phyloP scores from a whole-genome alignment of 2,888 invertebrate genomes.

The Proisotoma minuta region DNA sequence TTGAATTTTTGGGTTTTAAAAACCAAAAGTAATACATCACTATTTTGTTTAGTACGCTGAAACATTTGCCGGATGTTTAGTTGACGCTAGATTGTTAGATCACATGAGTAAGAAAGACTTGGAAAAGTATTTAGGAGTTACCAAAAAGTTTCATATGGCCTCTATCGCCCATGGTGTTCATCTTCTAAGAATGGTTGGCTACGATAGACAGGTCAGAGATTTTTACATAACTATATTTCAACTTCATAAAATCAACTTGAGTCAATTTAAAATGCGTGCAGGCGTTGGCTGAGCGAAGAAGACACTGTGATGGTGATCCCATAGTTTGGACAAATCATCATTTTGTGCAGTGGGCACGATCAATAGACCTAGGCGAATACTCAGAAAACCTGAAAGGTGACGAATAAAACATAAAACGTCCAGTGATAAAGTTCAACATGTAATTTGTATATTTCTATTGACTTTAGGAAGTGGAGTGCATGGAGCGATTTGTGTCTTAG shows the following conservation, averaged over 20 bases:
- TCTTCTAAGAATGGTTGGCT: conserved; percentile 82
- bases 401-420: conserved; percentile 16
- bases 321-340: conserved; percentile 94
- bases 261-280: conserved; percentile 50
- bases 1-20: not conserved
- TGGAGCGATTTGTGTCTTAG: conserved; percentile 74
- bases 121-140: conserved; percentile 80
- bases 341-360: conserved; percentile 87
- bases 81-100: conserved; percentile 89
- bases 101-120: conserved; percentile 89
- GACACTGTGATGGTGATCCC: conserved; percentile 86
- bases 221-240: not conserved
- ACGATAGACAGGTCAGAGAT: conserved; percentile 72
- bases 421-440: not conserved
- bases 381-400: conserved; percentile 86
- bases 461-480: conserved; percentile 84
- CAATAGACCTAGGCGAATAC: conserved; percentile 89
- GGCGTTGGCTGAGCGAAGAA: conserved; percentile 79
- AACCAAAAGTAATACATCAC: conserved; percentile 15
- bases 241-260: not conserved
- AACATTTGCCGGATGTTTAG: conserved; percentile 79
- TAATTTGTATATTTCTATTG: conserved; percentile 24
- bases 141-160: conserved; percentile 89
- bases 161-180: conserved; percentile 91
- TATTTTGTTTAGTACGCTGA: conserved; percentile 68